Conservation (phyloP, 2,797 vertebrate genomes). For the Salmo trutta region DNA sequence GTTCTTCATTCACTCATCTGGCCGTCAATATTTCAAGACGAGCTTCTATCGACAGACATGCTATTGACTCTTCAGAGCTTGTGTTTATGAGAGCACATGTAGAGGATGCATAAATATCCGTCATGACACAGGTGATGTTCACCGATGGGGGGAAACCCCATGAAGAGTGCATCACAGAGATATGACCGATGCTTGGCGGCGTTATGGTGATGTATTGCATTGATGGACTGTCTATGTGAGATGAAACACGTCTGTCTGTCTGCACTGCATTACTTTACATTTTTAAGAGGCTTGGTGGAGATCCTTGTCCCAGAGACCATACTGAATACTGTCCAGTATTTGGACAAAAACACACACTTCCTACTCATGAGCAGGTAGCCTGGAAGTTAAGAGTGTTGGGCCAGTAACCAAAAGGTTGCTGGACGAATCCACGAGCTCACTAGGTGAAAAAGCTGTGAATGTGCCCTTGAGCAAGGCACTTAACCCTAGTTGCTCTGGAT, state of each 20-base stretch:
- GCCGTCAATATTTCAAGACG: conserved; percentile 51
- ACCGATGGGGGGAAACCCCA: neutral
- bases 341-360: neutral
- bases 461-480: no score
- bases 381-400: no score
- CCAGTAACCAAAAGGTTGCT: no score
- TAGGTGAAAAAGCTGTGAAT: no score
- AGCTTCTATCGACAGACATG: conserved; percentile 43
- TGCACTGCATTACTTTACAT: neutral
- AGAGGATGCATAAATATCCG: conserved; percentile 16
- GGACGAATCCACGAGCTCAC: no score
- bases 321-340: neutral
- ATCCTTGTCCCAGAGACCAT: neutral
- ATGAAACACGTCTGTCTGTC: neutral
- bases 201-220: neutral
- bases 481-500: no score
- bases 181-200: neutral
- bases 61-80: conserved; percentile 29
- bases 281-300: neutral
- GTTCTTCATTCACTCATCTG: conserved; percentile 46
- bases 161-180: neutral
- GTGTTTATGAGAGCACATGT: conserved; percentile 15
- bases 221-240: neutral
- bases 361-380: neutral
- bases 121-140: neutral